Evolutionary conservation across 2,113 vertebrate genomes (phyloP).

Genomic region (Steatornis caripensis): DNA sequence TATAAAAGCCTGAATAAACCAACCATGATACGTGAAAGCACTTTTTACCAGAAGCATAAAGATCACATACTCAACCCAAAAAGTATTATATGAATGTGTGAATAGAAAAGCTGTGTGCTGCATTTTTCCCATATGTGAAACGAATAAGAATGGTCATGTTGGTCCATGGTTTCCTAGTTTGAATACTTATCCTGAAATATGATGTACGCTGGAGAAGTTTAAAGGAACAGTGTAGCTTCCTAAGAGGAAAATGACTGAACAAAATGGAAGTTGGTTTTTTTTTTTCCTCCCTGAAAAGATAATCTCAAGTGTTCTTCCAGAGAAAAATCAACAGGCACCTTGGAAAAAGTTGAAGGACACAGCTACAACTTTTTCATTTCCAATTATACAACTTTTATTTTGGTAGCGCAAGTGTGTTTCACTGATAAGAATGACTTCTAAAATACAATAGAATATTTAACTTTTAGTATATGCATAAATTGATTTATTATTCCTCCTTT

Average conservation of each 20-base stretch:
- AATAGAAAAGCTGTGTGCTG: background rate
- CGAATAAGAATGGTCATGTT: background rate
- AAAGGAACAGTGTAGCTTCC: background rate
- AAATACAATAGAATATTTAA: conserved; percentile 46
- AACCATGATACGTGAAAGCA: background rate
- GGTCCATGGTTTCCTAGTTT: background rate
- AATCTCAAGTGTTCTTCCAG: background rate
- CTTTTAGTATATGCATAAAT: conserved; percentile 14
- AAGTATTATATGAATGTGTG: background rate
- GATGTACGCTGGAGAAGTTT: background rate
- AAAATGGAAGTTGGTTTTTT: background rate
- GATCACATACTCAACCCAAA: background rate
- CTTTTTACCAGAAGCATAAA: background rate
- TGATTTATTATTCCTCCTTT: conserved; percentile 24
- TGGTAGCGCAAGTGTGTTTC: conserved; percentile 48
- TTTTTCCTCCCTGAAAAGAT: background rate
- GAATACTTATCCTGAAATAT: background rate
- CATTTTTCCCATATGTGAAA: background rate
- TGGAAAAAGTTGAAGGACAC: conserved; percentile 33
- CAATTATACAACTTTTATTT: conserved; percentile 45
- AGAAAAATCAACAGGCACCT: background rate
- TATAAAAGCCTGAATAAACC: background rate
- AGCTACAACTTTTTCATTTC: conserved; percentile 34
- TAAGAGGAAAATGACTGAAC: background rate
- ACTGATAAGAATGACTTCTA: conserved; percentile 27